Evolutionary conservation across 2,888 invertebrate species (phyloP), one percentile per base, ranked within the genome.

Genomic region (Amphiduros pacificus): DNA sequence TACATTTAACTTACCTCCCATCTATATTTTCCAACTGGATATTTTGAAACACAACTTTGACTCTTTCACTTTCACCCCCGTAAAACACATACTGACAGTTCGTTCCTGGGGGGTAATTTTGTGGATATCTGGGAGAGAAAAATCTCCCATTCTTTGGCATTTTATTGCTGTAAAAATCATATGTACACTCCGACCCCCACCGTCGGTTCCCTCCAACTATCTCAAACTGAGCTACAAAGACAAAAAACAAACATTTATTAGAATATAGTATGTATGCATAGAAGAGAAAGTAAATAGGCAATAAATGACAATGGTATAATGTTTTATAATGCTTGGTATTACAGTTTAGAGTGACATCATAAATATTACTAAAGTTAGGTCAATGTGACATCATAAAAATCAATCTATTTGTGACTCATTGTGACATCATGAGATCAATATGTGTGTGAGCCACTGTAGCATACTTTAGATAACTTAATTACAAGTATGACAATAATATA

Each of bases 61-160:
- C 77, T 61, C 70, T 71, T 63, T 83, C 82, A 17, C 76, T 71
- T 26, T 71, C 65, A 40, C 70, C 71, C 40, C 80, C 84, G 51
- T 72, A 70, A 71, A 84, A 83, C 52, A 78, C 74, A 66, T 82
- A 84, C 56, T 77, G 75, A 70, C 84, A 84, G 60, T 75, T 76
- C 6, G 79, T 71, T 58, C 74, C 73, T 24, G 77, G 69, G 0
- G 81, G 80, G 67, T 84, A 84, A 52, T 77, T 77, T 67, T 81
- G 81, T 14, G 82, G 82, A 66, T 79, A 81, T 56, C 67, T 61
- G 0, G 80, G 80, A 0, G 79, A 79, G 69, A 78, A 82, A 62
- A 82, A 78, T 29, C 71, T 68, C 17, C 81, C 80, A 26, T 63
- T 61, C 56, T 69, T 73, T 3, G 67, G 70, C n/a, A 62, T 73